These are phyloP conservation scores for Escarpia spicata DNA, from an alignment of 2,888 invertebrate genomes.

Conservation along the genomic window DNA sequence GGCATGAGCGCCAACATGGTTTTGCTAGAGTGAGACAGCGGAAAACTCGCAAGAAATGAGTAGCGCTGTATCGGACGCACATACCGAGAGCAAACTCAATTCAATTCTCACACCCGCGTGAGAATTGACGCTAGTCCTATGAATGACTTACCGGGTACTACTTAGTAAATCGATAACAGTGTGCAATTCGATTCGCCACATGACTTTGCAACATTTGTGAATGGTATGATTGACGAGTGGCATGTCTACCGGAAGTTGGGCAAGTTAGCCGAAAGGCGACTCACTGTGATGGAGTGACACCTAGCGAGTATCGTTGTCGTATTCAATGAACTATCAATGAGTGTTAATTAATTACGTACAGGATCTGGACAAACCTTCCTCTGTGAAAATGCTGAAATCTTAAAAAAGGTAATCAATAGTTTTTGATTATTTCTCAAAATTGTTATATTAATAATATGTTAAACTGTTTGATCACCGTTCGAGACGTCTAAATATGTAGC, in stretches of 20 bases:
- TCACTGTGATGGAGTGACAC: not conserved
- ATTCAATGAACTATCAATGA: not conserved
- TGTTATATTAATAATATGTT: no score
- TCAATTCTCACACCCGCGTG: not conserved
- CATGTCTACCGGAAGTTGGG: not conserved
- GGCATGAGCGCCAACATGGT: not conserved
- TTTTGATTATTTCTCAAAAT: not conserved
- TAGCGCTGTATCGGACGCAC: no score
- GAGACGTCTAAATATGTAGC: not conserved
- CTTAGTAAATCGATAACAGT: not conserved
- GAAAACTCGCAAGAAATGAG: not conserved
- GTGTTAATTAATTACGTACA: not conserved
- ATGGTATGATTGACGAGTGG: not conserved
- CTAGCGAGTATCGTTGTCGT: not conserved
- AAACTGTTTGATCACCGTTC: no score
- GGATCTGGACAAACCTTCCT: not conserved
- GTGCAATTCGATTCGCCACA: not conserved
- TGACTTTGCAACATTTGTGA: not conserved
- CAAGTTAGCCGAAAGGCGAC: not conserved
- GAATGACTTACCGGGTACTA: not conserved
- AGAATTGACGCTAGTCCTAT: not conserved
- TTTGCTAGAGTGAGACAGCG: not conserved
- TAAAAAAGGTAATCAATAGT: not conserved
- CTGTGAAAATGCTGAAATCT: not conserved
- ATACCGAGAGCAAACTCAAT: not conserved